Base-by-base conservation (phyloP, 2,113 vertebrate genomes). In the Pantherophis guttatus region DNA sequence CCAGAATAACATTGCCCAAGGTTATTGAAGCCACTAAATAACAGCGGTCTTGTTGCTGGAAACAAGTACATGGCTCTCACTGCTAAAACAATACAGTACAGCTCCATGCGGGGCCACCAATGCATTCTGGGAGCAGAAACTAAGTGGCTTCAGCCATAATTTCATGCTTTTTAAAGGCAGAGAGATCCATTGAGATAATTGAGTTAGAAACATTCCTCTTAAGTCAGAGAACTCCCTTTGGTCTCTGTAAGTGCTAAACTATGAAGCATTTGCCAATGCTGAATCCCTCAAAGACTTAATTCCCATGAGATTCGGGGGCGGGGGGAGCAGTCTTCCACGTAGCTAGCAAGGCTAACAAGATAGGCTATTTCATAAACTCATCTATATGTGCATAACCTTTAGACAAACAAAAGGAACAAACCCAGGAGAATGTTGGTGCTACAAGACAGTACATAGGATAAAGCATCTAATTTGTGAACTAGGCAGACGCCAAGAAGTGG, bases 1-100 rank as follows among this genome's bases (percentile, higher is more conserved):
- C 92, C 55, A 53, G 55, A 93, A 93, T 89, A 93, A 93, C 88
- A 93, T 93, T 81, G 86, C 48, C 92, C 92, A 90, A 93, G 92
- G 88, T 93, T 93, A 93, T 62, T 93, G n/a, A 62, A 93, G 75
- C n/a, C 88, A 90, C 70, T 93, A 86, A 93, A 93, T 86, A 86
- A 86, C 70, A 90, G 70, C 23, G 26, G 54, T 90, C 57, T 87
- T 59, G 89, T 58, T 33, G 48, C 23, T 90, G 88, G 88, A 90
- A 93, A 90, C 24, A 57, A 50, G 17, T 59, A 85, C 70, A 59
- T 53, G 75, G 92, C 59, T 90, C 88, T 81, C 10, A 39, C 58
- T 55, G 50, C 24, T 75, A 48, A 87, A 91, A 58, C 50, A 87
- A 91, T 58, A 91, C 52, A 55, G 17, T 81, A 88, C 58, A 55